Conservation (phyloP, 2,888 invertebrate genomes). For the Chalcis sispes region DNA sequence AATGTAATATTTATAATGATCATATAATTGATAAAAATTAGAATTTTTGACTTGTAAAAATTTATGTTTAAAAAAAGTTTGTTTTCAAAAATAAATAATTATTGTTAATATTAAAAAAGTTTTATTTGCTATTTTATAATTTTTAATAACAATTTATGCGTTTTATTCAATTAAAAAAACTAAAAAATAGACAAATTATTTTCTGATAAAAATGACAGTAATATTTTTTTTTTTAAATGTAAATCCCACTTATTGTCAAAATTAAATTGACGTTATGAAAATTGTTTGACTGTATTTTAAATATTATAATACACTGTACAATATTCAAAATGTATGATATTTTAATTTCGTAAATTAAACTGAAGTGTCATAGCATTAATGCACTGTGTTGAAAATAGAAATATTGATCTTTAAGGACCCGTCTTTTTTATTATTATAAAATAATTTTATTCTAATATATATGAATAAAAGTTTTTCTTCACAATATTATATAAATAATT, state of each 20-base stretch:
- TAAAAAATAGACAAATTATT: no score
- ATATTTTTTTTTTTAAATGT: conserved; percentile 13
- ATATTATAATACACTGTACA: conserved; percentile 49
- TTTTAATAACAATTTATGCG: no score
- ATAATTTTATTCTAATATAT: conserved; percentile 14
- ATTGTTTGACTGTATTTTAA: conserved; percentile 10
- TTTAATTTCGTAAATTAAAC: conserved; percentile 24
- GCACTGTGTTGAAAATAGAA: conserved; percentile 48
- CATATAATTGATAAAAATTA: no score
- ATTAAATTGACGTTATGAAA: conserved; percentile 10
- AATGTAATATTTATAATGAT: no score
- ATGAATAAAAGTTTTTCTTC: conserved; percentile 13
- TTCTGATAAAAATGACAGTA: conserved; percentile 34
- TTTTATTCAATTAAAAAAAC: no score
- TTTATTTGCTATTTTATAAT: no score
- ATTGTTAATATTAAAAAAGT: no score
- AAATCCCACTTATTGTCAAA: conserved; percentile 14
- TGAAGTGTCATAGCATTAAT: conserved; percentile 2
- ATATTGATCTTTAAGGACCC: conserved; percentile 44
- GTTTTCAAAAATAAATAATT: no score
- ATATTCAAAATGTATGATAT: conserved; percentile 21
- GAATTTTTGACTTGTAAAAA: no score
- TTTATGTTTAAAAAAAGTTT: no score
- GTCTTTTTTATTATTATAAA: conserved; percentile 37
- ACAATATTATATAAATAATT: neutral